phyloP scores from a whole-genome alignment of 1,140 invertebrate genomes.

The Brachionus plicatilis region DNA sequence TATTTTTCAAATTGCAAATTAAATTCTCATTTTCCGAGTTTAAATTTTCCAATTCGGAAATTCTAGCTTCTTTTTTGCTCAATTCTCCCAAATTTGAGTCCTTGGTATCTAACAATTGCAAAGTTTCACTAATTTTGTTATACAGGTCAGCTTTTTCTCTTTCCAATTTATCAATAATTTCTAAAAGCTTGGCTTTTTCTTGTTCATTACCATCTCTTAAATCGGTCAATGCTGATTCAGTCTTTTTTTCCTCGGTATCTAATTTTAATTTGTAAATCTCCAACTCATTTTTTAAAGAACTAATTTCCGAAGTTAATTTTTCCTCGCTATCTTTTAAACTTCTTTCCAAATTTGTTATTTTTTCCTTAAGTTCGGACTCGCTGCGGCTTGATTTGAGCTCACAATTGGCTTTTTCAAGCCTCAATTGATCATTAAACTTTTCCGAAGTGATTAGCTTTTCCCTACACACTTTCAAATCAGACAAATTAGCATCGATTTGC shows the following conservation, averaged over 20 bases:
- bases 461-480: slow-evolving; percentile 11
- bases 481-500: slow-evolving; percentile 5
- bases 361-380: slow-evolving; percentile 1
- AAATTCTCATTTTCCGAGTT: neutral
- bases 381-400: neutral
- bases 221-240: neutral
- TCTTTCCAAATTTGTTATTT: neutral
- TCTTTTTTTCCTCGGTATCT: slow-evolving; percentile 10
- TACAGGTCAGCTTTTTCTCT: neutral
- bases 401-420: slow-evolving; percentile 22
- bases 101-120: neutral
- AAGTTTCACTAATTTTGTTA: neutral
- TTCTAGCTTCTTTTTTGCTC: neutral
- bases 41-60: neutral
- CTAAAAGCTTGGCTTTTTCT: neutral
- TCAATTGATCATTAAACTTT: neutral
- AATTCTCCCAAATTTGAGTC: neutral
- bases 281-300: neutral
- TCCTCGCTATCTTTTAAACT: neutral
- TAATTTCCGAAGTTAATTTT: neutral
- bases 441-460: neutral
- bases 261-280: neutral
- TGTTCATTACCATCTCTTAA: neutral
- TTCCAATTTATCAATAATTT: neutral
- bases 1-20: neutral